A percentile compares a stretch with the other conserved stretches of the same genome.
Conservation (phyloP, 2,113 vertebrate species). For the Alaudala cheleensis region DNA sequence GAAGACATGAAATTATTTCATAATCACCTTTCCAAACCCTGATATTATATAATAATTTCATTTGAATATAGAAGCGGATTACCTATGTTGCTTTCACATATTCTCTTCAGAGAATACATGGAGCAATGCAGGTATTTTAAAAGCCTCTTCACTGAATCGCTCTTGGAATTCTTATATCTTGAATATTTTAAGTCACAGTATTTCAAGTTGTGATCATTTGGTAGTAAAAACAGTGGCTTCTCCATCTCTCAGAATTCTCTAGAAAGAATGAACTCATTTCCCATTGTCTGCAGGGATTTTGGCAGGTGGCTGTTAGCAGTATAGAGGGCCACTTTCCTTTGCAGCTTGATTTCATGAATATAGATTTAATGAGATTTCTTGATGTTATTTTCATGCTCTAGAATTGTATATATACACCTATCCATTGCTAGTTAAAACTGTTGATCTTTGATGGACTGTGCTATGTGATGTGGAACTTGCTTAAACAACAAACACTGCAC, state of each 20-base stretch:
- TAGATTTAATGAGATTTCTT: slow-evolving; percentile 39
- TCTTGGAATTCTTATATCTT: background rate
- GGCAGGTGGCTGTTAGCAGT: slow-evolving; percentile 17
- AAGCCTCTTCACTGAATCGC: background rate
- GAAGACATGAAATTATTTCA: background rate
- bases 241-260: background rate
- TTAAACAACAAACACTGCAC: background rate
- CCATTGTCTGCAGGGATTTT: background rate
- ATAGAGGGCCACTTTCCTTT: background rate
- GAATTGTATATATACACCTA: slow-evolving; percentile 54
- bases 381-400: slow-evolving; percentile 56
- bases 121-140: background rate
- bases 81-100: slow-evolving; percentile 5
- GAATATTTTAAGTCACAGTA: background rate
- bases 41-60: background rate
- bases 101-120: background rate
- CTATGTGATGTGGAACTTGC: background rate
- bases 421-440: slow-evolving; percentile 18
- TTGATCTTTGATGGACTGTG: slow-evolving; percentile 34
- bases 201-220: background rate
- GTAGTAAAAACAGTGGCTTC: background rate
- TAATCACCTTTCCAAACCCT: background rate
- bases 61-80: background rate
- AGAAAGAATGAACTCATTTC: background rate
- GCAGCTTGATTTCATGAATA: background rate